These are phyloP conservation scores for Erynnis tages DNA, from an alignment of 2,888 invertebrate genomes.

Conservation along the genomic window DNA sequence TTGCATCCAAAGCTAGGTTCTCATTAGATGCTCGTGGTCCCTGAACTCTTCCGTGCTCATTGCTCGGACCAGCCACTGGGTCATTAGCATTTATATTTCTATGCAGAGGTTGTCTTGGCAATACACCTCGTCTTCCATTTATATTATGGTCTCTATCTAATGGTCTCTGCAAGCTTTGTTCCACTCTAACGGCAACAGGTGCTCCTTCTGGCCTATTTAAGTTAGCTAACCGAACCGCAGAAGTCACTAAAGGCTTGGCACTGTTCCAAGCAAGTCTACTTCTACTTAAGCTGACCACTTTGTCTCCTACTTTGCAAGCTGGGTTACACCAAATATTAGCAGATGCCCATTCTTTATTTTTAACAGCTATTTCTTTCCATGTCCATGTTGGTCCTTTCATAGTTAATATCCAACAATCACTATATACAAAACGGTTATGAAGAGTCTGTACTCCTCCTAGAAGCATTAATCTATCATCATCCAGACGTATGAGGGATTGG, in stretches of 20 bases:
- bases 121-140: conserved; percentile 85
- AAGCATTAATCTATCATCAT: conserved; percentile 89
- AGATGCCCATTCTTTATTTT: conserved; percentile 89
- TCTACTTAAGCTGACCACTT: conserved; percentile 87
- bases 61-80: conserved; percentile 73
- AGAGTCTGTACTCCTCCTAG: conserved; percentile 95
- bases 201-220: conserved; percentile 64
- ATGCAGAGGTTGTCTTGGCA: conserved; percentile 62
- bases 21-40: conserved; percentile 42
- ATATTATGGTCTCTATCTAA: conserved; percentile 87
- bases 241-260: conserved; percentile 78
- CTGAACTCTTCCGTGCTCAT: conserved; percentile 45
- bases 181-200: conserved; percentile 73
- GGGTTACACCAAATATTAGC: conserved; percentile 97
- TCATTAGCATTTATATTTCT: conserved; percentile 53
- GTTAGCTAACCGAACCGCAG: conserved; percentile 74
- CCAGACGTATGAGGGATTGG: conserved; percentile 93
- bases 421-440: conserved; percentile 87
- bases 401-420: conserved; percentile 94
- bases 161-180: conserved; percentile 73
- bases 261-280: conserved; percentile 79
- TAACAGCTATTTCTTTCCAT: conserved; percentile 88
- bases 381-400: conserved; percentile 88
- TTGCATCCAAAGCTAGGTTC: conserved; percentile 42
- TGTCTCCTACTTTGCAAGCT: conserved; percentile 89